A percentile compares a stretch with the other conserved stretches of the same genome.
Conservation (phyloP, 2,888 invertebrate genomes). For the Sinotaia quadrata region DNA sequence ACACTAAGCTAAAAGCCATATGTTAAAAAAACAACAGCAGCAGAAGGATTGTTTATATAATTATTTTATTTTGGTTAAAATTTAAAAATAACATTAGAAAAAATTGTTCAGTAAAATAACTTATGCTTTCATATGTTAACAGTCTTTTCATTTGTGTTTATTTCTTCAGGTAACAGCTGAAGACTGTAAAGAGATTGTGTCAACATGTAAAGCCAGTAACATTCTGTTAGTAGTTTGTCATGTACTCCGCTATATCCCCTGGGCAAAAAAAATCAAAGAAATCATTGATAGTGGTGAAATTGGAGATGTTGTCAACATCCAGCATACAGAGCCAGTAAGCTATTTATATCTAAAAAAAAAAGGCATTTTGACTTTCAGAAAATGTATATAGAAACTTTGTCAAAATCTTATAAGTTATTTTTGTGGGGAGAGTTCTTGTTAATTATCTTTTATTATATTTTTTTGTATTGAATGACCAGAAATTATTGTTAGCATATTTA, state of each 20-base stretch:
- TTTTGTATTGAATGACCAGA: no score
- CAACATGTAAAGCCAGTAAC: slow-evolving; percentile 64
- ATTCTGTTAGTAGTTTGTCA: slow-evolving; percentile 73
- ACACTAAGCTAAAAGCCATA: no score
- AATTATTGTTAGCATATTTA: no score
- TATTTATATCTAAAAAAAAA: not conserved
- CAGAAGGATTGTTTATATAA: no score
- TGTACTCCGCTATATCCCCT: slow-evolving; percentile 71
- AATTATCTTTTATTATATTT: no score
- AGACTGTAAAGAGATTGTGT: slow-evolving; percentile 72
- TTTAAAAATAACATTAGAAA: no score
- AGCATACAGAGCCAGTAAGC: slow-evolving; percentile 72
- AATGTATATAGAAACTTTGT: not conserved
- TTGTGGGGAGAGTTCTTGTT: not conserved
- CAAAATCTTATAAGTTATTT: not conserved
- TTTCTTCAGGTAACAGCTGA: slow-evolving; percentile 65
- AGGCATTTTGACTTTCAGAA: not conserved
- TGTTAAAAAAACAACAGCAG: no score
- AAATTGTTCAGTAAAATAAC: no score
- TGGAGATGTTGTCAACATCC: slow-evolving; percentile 73
- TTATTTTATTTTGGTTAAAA: no score
- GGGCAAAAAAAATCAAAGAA: slow-evolving; percentile 68
- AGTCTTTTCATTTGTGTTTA: no score
- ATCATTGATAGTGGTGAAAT: slow-evolving; percentile 71
- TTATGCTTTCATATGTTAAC: no score